Base-by-base conservation (phyloP, 1,140 invertebrate species). In the Aplysia californica region DNA sequence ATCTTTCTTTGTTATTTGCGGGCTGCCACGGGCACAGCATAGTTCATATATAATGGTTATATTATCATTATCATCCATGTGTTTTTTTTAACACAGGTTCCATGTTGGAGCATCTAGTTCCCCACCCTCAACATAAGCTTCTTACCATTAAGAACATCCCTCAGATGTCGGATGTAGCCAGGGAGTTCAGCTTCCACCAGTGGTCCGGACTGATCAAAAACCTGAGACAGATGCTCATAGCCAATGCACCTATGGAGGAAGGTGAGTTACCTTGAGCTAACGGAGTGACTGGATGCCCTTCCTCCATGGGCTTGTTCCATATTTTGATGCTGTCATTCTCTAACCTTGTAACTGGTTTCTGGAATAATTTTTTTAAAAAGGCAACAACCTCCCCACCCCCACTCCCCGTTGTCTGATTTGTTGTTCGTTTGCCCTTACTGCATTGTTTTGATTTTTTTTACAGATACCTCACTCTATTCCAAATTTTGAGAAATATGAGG, bases 141-240 rank as follows among this genome's bases (percentile, higher is more conserved):
- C 75, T 89, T 2, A 86, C 83, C 21, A 35, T 90, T 10, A 82
- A 84, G 38, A 89, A 84, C 77, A 86, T 89, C 23, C 89, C 89
- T 0, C 86, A 88, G 76, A 88, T 90, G 81, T 85, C 88, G 5
- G 85, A 87, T n/a, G 56, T 77, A 33, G 78, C 86, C 15, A 79
- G 84, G 55, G 84, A 87, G 31, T 90, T 86, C 75, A 88, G 85
- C 76, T 79, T 80, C 10, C 89, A 84, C 75, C 86, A 89, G 73
- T 90, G 89, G 89, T 81, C 80, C 26, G 86, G 88, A 1, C 78
- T 89, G 21, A 66, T 90, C 10, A 89, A 89, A 81, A 86, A 88
- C 73, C 83, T 90, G 0, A 73, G 86, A 31, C 87, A 90, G 77
- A 90, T 89, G 88, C 77, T 88, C n/a, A 85, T 90, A 56, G 85